Evolutionary conservation across 2,113 vertebrate genomes (phyloP).

Genomic region (Pomatorhinus ruficollis): DNA sequence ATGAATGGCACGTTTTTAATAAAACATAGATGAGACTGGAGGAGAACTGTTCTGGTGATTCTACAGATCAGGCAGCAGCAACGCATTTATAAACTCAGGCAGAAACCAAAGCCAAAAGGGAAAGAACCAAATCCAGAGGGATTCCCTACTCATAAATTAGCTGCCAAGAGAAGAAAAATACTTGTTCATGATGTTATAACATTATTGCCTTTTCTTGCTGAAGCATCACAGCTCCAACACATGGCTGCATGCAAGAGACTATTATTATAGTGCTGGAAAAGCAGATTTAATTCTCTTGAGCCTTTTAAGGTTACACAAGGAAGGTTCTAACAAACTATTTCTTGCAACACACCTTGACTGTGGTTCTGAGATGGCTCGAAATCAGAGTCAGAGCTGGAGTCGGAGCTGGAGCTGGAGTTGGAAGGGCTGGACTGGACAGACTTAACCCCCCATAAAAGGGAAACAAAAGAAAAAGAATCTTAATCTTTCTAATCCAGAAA

Average conservation of each 20-base stretch:
- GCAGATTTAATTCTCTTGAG: background rate
- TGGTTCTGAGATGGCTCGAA: constrained; percentile 96
- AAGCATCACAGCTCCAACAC: background rate
- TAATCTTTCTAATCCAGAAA: constrained; percentile 43
- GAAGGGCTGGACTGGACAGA: constrained; percentile 92
- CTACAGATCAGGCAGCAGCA: background rate
- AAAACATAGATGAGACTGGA: background rate
- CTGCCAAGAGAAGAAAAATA: background rate
- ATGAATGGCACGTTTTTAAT: constrained; percentile 17
- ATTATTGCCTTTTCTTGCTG: background rate
- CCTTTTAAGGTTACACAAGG: background rate
- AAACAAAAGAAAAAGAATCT: constrained; percentile 17
- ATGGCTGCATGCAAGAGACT: background rate
- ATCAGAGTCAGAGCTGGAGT: constrained; percentile 96
- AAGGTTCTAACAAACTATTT: background rate
- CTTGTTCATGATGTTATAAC: background rate
- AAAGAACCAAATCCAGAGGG: background rate
- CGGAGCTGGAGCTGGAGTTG: constrained; percentile 93
- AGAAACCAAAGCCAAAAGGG: background rate
- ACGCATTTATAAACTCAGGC: background rate
- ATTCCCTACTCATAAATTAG: background rate
- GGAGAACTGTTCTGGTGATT: background rate
- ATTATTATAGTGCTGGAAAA: background rate
- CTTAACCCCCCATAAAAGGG: constrained; percentile 72
- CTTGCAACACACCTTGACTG: constrained; percentile 86